A percentile compares a stretch with the other conserved stretches of the same genome.
Conservation (phyloP, 2,113 vertebrate genomes). For the Barnardius zonarius region DNA sequence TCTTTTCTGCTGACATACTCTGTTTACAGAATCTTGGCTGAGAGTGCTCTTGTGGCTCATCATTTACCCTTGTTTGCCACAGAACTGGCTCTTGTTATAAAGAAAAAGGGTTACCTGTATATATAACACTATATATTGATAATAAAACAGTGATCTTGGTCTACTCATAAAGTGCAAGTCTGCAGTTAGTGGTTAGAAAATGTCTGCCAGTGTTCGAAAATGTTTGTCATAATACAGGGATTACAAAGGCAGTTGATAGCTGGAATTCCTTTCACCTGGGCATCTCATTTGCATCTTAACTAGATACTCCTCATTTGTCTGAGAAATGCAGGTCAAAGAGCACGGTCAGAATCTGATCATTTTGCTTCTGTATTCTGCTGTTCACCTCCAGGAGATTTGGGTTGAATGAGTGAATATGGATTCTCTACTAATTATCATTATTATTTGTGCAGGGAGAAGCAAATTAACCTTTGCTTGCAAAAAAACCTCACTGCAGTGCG, state of each 20-base stretch:
- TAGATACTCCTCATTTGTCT: neutral
- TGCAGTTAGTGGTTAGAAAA: neutral
- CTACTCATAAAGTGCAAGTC: neutral
- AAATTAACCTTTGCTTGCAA: slow-evolving; percentile 16
- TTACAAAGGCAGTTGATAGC: neutral
- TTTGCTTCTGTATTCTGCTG: neutral
- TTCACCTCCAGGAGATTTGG: neutral
- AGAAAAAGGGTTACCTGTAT: neutral
- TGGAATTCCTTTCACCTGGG: neutral
- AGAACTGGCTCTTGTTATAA: neutral
- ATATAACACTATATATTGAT: neutral
- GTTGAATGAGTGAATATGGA: neutral
- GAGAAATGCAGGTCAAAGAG: slow-evolving; percentile 19
- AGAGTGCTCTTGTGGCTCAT: neutral
- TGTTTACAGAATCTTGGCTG: neutral
- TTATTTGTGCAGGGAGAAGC: neutral
- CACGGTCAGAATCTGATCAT: neutral
- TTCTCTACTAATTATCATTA: neutral
- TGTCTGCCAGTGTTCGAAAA: neutral
- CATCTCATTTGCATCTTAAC: neutral
- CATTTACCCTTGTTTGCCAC: neutral
- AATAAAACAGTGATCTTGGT: neutral
- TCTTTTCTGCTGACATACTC: neutral
- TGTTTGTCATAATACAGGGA: neutral
- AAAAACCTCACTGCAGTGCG: neutral